Conservation (phyloP, 1,140 invertebrate species). For the Bombus confusus region DNA sequence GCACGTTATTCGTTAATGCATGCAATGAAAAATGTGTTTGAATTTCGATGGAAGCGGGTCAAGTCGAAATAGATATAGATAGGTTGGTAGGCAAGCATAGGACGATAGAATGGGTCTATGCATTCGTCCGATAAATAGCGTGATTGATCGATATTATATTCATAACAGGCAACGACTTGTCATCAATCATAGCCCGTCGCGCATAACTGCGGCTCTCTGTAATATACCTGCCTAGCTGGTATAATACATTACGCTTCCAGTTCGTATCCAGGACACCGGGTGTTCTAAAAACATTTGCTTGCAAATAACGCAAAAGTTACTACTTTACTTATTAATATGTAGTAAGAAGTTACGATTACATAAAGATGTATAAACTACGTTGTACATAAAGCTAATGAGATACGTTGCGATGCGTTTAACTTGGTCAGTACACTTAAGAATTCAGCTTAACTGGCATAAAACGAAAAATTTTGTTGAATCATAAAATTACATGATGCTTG, state of each 20-base stretch:
- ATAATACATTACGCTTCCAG: conserved; percentile 75
- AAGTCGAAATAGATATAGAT: conserved; percentile 68
- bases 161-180: conserved; percentile 80
- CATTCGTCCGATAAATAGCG: conserved; percentile 79
- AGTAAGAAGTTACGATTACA: not conserved
- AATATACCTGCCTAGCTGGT: conserved; percentile 72
- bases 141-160: conserved; percentile 83
- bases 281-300: conserved; percentile 67
- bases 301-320: conserved; percentile 1
- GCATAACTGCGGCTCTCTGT: conserved; percentile 70
- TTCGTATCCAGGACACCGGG: conserved; percentile 67
- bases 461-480: not conserved
- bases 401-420: not conserved
- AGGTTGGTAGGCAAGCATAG: conserved; percentile 57
- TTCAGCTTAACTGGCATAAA: not conserved
- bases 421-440: no score
- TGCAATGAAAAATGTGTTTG: conserved; percentile 70
- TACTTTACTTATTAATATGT: not conserved
- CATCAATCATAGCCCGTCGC: conserved; percentile 78
- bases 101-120: conserved; percentile 78
- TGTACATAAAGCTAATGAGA: not conserved
- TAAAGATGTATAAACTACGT: not conserved
- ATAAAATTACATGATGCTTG: not conserved
- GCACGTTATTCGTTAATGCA: conserved; percentile 46
- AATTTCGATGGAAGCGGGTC: conserved; percentile 69